Percentiles rank a stretch among this genome's conserved stretches.
Conservation (phyloP, 1,140 invertebrate genomes). For the Diachasmimorpha longicaudata region DNA sequence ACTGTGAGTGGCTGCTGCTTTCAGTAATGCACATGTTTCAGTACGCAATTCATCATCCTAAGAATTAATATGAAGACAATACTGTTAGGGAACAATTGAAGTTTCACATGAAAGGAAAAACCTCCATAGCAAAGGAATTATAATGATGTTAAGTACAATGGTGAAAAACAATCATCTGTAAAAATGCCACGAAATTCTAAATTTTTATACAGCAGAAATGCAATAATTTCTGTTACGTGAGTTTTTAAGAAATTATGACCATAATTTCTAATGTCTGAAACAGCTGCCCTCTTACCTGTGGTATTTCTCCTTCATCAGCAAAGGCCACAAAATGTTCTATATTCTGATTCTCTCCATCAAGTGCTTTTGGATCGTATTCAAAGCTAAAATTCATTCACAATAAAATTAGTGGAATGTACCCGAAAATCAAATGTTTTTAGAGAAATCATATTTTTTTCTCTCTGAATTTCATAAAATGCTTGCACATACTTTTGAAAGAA, state of each 20-base stretch:
- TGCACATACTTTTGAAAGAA: constrained; percentile 66
- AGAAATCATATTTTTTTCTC: neutral
- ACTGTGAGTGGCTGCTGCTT: constrained; percentile 64
- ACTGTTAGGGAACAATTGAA: neutral
- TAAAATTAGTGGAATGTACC: neutral
- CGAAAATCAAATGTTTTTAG: neutral
- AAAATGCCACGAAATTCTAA: neutral
- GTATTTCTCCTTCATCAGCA: constrained; percentile 54
- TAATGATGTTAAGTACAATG: too few relatives aligned
- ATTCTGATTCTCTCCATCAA: constrained; percentile 61
- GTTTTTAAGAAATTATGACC: neutral
- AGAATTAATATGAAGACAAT: constrained; percentile 3
- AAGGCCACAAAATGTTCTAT: constrained; percentile 60
- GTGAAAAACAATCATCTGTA: too few relatives aligned
- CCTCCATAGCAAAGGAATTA: too few relatives aligned
- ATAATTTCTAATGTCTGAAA: too few relatives aligned
- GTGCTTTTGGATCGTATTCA: constrained; percentile 62
- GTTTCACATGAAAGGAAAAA: too few relatives aligned
- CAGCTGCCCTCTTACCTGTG: constrained; percentile 35
- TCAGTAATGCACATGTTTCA: constrained; percentile 62
- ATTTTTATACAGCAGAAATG: too few relatives aligned
- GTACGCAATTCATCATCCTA: constrained; percentile 57
- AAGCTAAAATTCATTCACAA: constrained; percentile 51
- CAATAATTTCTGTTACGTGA: too few relatives aligned
- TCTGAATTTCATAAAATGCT: neutral